Conservation (phyloP, 2,888 invertebrate species). For the Acrobasis repandana region DNA sequence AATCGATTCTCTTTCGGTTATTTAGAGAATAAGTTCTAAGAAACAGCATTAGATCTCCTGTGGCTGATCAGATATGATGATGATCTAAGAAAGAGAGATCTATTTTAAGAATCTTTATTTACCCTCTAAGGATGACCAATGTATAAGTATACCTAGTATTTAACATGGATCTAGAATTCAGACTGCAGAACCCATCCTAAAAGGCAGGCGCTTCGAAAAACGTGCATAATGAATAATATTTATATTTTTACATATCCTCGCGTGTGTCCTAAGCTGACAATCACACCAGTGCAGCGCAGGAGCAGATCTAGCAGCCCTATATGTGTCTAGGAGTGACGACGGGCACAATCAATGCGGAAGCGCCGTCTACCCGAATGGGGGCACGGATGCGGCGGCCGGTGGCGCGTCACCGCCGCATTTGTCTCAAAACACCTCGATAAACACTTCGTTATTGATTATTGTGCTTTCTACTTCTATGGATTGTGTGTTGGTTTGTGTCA, state of each 20-base stretch:
- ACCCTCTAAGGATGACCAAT: too few species aligned
- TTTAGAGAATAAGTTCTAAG: too few species aligned
- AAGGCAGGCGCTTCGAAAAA: too few species aligned
- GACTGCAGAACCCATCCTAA: too few species aligned
- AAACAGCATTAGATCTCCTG: too few species aligned
- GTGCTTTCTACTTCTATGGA: background rate
- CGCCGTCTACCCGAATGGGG: conserved; percentile 70
- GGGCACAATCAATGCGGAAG: conserved; percentile 77
- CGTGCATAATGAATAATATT: background rate
- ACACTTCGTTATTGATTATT: conserved; percentile 35
- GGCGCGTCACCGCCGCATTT: conserved; percentile 61
- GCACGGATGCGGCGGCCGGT: conserved; percentile 68
- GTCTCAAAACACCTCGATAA: conserved; percentile 46
- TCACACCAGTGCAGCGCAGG: conserved; percentile 30
- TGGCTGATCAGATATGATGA: too few species aligned
- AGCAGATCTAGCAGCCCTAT: conserved; percentile 57
- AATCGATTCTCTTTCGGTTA: too few species aligned
- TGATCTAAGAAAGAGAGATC: too few species aligned
- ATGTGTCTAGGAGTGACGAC: conserved; percentile 69
- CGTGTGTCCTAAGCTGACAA: background rate
- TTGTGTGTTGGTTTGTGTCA: background rate
- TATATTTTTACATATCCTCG: background rate
- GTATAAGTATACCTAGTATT: too few species aligned
- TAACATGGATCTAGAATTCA: too few species aligned
- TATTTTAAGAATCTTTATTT: too few species aligned